These are phyloP conservation scores for Papilio gigon DNA, from an alignment of 2,888 invertebrate species.

Conservation along the genomic window DNA sequence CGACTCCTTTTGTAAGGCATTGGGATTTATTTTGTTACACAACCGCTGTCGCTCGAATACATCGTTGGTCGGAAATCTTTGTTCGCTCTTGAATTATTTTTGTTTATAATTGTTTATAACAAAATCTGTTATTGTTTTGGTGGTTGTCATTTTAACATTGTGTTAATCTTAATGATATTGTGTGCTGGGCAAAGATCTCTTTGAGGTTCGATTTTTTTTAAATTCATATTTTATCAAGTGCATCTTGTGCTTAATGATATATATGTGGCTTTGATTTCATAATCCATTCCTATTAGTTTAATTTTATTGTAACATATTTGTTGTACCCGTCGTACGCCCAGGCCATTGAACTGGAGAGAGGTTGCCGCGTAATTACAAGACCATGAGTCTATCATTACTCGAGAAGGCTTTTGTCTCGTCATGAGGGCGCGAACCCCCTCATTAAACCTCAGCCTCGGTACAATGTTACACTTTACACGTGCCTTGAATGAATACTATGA, in stretches of 20 bases:
- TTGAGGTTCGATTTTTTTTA: too few species aligned
- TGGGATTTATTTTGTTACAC: conserved; percentile 28
- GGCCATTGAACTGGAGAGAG: conserved; percentile 24
- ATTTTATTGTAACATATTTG: conserved; percentile 4
- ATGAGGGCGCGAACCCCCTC: conserved; percentile 32
- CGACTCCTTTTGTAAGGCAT: conserved; percentile 21
- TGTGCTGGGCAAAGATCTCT: too few species aligned
- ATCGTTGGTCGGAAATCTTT: not conserved
- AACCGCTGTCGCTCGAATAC: not conserved
- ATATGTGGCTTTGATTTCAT: not conserved
- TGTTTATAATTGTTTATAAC: not conserved
- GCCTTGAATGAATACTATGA: conserved; percentile 19
- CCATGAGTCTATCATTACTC: conserved; percentile 35
- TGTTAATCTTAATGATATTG: too few species aligned
- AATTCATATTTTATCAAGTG: too few species aligned
- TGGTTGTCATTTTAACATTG: not conserved
- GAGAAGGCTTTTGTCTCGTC: conserved; percentile 34
- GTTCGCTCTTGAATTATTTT: not conserved
- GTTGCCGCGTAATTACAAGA: conserved; percentile 31
- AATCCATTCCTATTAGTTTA: conserved; percentile 2
- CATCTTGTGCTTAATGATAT: too few species aligned
- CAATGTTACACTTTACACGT: conserved; percentile 28
- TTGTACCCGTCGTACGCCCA: not conserved
- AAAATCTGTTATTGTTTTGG: not conserved
- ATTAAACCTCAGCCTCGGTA: conserved; percentile 20